A percentile compares a stretch with the other conserved stretches of the same genome.
Evolutionary conservation across 37 sponge, comb jelly and placozoan species (phyloP).

Genomic region (Cliona cf. orientalis): DNA sequence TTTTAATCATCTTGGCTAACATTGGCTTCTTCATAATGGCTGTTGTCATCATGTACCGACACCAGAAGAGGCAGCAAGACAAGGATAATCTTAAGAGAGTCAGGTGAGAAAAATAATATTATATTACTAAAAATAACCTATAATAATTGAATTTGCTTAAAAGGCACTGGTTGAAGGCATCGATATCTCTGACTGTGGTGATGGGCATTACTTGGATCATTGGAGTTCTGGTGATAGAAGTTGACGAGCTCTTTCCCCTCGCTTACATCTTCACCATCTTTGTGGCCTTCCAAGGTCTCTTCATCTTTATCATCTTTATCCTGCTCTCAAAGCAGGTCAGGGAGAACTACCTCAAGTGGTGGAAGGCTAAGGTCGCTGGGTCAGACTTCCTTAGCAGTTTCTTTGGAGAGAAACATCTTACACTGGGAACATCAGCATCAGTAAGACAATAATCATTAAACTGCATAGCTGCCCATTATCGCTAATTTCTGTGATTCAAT

Average conservation of each 20-base stretch:
- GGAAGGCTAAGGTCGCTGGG: constrained; percentile 41
- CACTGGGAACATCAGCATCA: too few species aligned
- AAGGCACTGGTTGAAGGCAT: constrained; percentile 64
- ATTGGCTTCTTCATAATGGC: constrained; percentile 66
- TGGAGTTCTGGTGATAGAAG: constrained; percentile 44
- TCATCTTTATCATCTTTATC: constrained; percentile 51
- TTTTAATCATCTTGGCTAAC: constrained; percentile 58
- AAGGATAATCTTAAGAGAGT: not conserved
- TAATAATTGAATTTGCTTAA: not conserved
- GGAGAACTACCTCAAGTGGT: constrained; percentile 51
- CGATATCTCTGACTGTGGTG: constrained; percentile 39
- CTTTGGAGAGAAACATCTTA: constrained; percentile 18
- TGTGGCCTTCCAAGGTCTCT: constrained; percentile 47
- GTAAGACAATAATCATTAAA: too few species aligned
- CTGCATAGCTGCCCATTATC: too few species aligned
- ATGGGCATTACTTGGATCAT: constrained; percentile 72
- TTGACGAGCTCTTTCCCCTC: constrained; percentile 21
- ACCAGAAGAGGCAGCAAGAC: not conserved
- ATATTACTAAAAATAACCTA: not conserved
- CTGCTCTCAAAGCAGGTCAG: constrained; percentile 40
- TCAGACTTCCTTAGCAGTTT: constrained; percentile 33
- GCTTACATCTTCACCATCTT: constrained; percentile 50
- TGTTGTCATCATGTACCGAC: constrained; percentile 44
- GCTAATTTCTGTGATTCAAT: too few species aligned
- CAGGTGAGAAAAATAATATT: constrained; percentile 6